phyloP scores from a whole-genome alignment of 2,888 invertebrate species.

The Ophonus ardosiacus region DNA sequence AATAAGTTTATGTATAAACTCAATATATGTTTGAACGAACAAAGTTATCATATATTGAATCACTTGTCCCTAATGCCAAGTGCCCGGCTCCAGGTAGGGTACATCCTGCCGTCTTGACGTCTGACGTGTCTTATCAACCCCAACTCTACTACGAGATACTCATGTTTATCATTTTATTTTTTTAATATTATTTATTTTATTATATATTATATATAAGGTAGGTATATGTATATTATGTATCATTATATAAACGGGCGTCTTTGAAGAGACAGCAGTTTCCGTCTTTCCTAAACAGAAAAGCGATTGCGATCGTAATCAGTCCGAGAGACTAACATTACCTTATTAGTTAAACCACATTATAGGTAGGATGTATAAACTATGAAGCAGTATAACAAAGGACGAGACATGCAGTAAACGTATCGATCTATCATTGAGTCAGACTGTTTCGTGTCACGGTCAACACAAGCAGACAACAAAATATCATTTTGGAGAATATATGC shows the following conservation, averaged over 20 bases:
- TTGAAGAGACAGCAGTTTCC: slow-evolving; percentile 36
- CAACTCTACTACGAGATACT: slow-evolving; percentile 59
- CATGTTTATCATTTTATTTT: slow-evolving; percentile 60
- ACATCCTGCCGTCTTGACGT: slow-evolving; percentile 31
- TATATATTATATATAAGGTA: slow-evolving; percentile 58
- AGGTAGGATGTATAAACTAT: slow-evolving; percentile 71
- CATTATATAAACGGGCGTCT: slow-evolving; percentile 59
- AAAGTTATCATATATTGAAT: slow-evolving; percentile 58
- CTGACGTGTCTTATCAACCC: slow-evolving; percentile 14
- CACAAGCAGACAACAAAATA: slow-evolving; percentile 53
- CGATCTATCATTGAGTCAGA: slow-evolving; percentile 54
- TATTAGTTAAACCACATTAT: slow-evolving; percentile 63
- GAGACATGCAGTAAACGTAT: slow-evolving; percentile 72
- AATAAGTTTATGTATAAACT: slow-evolving; percentile 40
- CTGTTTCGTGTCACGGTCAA: slow-evolving; percentile 51
- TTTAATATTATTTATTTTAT: slow-evolving; percentile 55
- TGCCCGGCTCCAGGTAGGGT: slow-evolving; percentile 71
- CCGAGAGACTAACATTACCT: slow-evolving; percentile 63
- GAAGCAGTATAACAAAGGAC: slow-evolving; percentile 73
- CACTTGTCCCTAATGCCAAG: slow-evolving; percentile 73
- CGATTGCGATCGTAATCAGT: slow-evolving; percentile 63
- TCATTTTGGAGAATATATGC: slow-evolving; percentile 55
- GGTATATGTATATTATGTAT: slow-evolving; percentile 59
- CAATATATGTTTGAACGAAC: slow-evolving; percentile 59
- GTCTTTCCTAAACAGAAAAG: slow-evolving; percentile 62